Conservation (phyloP, 2,113 vertebrate species). For the Phyllostomus hastatus region DNA sequence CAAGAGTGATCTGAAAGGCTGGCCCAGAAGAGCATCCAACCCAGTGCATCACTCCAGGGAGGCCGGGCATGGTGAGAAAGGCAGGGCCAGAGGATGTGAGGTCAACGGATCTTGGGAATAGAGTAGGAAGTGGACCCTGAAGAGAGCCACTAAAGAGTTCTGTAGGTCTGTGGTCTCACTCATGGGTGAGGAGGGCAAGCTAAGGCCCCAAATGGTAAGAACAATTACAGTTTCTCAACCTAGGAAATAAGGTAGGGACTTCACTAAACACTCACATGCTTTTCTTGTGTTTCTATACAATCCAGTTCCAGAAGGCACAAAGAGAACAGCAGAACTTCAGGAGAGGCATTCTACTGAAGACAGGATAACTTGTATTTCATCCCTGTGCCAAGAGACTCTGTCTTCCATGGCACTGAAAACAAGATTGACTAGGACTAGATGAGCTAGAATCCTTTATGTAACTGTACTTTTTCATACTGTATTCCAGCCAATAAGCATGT, state of each 20-base stretch:
- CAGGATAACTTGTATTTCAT: not conserved
- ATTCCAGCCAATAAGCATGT: not conserved
- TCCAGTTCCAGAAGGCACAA: not conserved
- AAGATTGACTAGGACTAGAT: not conserved
- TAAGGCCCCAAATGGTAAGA: not conserved
- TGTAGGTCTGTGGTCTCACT: not conserved
- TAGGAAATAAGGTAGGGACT: not conserved
- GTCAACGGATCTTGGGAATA: not conserved
- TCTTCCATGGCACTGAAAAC: not conserved
- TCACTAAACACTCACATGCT: not conserved
- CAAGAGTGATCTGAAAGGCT: not conserved
- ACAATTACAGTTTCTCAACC: not conserved
- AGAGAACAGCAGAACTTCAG: not conserved
- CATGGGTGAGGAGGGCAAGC: not conserved
- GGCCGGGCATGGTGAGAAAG: not conserved
- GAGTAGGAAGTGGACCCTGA: not conserved
- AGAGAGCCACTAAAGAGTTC: not conserved
- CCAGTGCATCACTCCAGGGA: not conserved
- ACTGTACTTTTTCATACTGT: not conserved
- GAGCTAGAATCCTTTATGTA: not conserved
- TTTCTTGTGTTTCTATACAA: not conserved
- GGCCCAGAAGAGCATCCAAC: not conserved
- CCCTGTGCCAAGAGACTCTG: not conserved
- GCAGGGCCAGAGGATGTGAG: accelerated
- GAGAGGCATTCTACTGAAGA: not conserved